These are phyloP conservation scores for Origma solitaria DNA, from an alignment of 2,113 vertebrate species.

Conservation along the genomic window DNA sequence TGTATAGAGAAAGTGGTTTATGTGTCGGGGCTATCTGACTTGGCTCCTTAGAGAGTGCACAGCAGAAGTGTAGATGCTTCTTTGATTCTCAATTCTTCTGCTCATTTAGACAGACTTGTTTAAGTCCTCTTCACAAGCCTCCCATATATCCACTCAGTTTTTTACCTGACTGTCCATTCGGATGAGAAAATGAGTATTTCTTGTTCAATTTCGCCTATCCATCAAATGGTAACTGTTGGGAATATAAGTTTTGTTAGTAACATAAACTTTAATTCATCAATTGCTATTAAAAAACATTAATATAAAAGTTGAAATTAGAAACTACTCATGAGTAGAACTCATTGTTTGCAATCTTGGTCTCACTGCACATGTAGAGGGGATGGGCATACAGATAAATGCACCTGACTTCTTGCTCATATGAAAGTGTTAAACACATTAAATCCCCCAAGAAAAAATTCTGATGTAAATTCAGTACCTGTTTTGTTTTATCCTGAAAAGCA, in stretches of 20 bases:
- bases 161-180: background rate
- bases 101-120: background rate
- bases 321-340: background rate
- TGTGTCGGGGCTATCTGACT: fast-evolving
- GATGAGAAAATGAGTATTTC: background rate
- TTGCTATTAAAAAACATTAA: background rate
- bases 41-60: background rate
- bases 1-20: background rate
- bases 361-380: background rate
- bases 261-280: background rate
- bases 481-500: background rate
- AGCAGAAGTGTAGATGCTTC: background rate
- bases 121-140: background rate
- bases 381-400: background rate
- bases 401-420: background rate
- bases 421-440: background rate
- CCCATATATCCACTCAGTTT: background rate
- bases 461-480: background rate
- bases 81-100: background rate
- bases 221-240: background rate
- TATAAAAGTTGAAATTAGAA: background rate
- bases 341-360: background rate
- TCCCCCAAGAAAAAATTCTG: background rate
- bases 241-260: background rate
- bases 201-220: background rate